Conservation (phyloP, 2,888 invertebrate species). For the Aphidius colemani region DNA sequence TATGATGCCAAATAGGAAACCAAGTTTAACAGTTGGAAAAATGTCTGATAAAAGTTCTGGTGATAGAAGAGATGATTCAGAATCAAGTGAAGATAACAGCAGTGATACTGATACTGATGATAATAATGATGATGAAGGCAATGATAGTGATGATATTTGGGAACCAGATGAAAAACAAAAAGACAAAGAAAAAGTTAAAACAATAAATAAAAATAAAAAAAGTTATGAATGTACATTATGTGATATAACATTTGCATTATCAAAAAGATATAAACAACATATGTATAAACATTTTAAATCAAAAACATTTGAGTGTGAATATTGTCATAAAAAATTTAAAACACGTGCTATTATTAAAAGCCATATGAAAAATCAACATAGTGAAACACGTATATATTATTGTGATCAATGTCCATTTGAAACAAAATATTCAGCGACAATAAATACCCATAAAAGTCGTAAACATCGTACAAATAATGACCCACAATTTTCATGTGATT, state of each 20-base stretch:
- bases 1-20: too few relatives aligned
- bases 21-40: too few relatives aligned
- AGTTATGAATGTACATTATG: not conserved
- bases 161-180: not conserved
- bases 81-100: too few relatives aligned
- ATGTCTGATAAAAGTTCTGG: too few relatives aligned
- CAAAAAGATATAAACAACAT: constrained; percentile 8
- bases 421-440: constrained; percentile 29
- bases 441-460: constrained; percentile 31
- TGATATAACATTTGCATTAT: constrained; percentile 21
- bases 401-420: constrained; percentile 35
- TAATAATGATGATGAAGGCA: too few relatives aligned
- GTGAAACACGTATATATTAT: constrained; percentile 32
- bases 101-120: too few relatives aligned
- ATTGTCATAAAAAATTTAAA: constrained; percentile 37
- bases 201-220: constrained; percentile 12
- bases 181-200: constrained; percentile 20
- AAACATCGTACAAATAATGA: constrained; percentile 30
- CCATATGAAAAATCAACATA: constrained; percentile 33
- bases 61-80: too few relatives aligned
- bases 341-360: constrained; percentile 34
- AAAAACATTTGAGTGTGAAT: constrained; percentile 34
- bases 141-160: too few relatives aligned
- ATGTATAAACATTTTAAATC: constrained; percentile 32
- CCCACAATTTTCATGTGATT: constrained; percentile 34